phyloP scores from a whole-genome alignment of 2,888 invertebrate genomes.

The Volucella inflata region DNA sequence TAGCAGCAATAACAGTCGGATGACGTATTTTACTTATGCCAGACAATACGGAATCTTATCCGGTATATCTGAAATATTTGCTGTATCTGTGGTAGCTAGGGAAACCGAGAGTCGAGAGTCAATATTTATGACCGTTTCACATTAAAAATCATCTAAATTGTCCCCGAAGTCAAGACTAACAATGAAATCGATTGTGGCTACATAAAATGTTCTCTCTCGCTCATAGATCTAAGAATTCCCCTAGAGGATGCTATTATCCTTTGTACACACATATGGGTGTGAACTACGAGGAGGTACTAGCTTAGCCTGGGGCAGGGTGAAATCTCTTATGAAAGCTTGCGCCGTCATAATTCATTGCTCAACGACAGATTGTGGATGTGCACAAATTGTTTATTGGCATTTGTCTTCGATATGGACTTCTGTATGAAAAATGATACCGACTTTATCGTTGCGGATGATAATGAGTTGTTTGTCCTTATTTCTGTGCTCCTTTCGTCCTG shows the following conservation, averaged over 20 bases:
- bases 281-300: slow-evolving; percentile 33
- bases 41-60: slow-evolving; percentile 58
- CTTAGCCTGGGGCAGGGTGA: slow-evolving; percentile 31
- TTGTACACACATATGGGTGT: slow-evolving; percentile 50
- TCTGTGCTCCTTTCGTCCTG: not conserved
- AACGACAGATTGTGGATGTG: slow-evolving; percentile 72
- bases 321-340: slow-evolving; percentile 64
- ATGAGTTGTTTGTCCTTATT: slow-evolving; percentile 41
- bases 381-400: slow-evolving; percentile 73
- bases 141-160: slow-evolving; percentile 74
- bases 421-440: slow-evolving; percentile 68
- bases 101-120: slow-evolving; percentile 15
- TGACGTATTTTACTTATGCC: slow-evolving; percentile 40
- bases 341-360: slow-evolving; percentile 70
- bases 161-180: slow-evolving; percentile 67
- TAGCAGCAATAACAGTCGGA: slow-evolving; percentile 24
- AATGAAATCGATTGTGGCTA: slow-evolving; percentile 61
- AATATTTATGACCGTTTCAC: slow-evolving; percentile 70
- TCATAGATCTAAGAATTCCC: slow-evolving; percentile 33
- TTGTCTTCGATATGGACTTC: slow-evolving; percentile 58
- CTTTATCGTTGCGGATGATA: slow-evolving; percentile 56
- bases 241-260: not conserved
- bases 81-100: too few relatives aligned
- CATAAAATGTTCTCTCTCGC: slow-evolving; percentile 40
- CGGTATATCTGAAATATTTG: not conserved